Conservation (phyloP, 2,113 vertebrate genomes). For the mouse (Mus musculus) region DNA sequence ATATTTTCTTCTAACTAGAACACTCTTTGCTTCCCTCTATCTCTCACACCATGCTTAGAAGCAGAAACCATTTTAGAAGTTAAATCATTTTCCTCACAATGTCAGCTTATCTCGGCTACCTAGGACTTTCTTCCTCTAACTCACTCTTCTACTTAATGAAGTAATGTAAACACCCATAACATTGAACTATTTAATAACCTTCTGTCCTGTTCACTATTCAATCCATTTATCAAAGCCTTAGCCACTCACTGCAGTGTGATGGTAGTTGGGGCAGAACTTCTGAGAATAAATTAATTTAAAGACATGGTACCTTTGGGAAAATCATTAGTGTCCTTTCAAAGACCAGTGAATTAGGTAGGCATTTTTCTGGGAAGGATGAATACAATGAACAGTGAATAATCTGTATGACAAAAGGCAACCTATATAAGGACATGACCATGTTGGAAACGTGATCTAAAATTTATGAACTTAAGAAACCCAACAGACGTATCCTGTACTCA, state of each 20-base stretch:
- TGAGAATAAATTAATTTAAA: too few relatives aligned
- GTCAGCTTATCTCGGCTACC: not conserved
- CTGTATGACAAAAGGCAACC: not conserved
- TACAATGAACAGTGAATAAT: not conserved
- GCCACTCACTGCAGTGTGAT: not conserved
- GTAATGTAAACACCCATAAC: not conserved
- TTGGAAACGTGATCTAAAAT: not conserved
- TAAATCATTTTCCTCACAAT: not conserved
- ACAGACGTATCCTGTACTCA: not conserved
- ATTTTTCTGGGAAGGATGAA: not conserved
- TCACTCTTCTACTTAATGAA: not conserved
- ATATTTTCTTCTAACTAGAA: not conserved
- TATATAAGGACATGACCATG: not conserved
- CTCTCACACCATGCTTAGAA: not conserved
- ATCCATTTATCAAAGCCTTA: not conserved
- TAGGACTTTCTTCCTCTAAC: not conserved
- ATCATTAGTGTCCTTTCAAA: not conserved
- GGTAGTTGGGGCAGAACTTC: not conserved
- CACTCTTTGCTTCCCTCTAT: too few relatives aligned
- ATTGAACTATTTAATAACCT: not conserved
- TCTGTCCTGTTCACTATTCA: not conserved
- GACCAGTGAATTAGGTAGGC: too few relatives aligned
- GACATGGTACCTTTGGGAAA: not conserved
- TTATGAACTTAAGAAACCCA: not conserved
- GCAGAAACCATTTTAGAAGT: too few relatives aligned